Evolutionary conservation across 2,888 invertebrate genomes (phyloP).

Genomic region (Parthenolecanium corni): DNA sequence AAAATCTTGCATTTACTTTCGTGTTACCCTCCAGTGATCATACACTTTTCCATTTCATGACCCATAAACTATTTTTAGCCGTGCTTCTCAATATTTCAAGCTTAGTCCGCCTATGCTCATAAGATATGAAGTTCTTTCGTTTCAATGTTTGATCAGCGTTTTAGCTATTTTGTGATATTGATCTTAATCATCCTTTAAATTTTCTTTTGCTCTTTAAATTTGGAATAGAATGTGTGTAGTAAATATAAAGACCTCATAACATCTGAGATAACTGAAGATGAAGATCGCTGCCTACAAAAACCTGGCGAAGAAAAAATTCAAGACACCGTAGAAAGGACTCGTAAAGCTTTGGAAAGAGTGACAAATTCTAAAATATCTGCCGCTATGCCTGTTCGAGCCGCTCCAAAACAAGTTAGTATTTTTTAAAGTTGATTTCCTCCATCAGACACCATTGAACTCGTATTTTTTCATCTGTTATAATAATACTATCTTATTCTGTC

Average conservation of each 20-base stretch:
- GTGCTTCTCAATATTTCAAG: too few species aligned
- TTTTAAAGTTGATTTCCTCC: not conserved
- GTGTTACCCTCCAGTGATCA: too few species aligned
- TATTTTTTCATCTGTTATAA: not conserved
- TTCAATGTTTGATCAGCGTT: too few species aligned
- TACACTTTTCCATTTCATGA: too few species aligned
- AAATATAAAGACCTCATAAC: constrained; percentile 87
- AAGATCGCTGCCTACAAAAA: constrained; percentile 79
- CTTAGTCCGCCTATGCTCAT: too few species aligned
- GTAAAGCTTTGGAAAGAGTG: constrained; percentile 74
- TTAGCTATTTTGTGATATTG: too few species aligned
- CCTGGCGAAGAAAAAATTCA: constrained; percentile 77
- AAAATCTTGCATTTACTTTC: too few species aligned
- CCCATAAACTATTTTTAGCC: too few species aligned
- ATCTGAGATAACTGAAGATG: constrained; percentile 77
- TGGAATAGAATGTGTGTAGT: constrained; percentile 69
- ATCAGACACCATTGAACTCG: not conserved
- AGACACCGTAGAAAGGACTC: constrained; percentile 81
- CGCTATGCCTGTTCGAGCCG: constrained; percentile 90
- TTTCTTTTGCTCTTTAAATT: not conserved
- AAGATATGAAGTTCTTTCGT: too few species aligned
- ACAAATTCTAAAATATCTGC: constrained; percentile 85
- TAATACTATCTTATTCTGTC: not conserved
- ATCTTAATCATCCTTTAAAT: not conserved
- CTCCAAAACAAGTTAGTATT: constrained; percentile 64